Base-by-base conservation (phyloP, 1,140 invertebrate species). In the Pseudomyrmex dendroicus region DNA sequence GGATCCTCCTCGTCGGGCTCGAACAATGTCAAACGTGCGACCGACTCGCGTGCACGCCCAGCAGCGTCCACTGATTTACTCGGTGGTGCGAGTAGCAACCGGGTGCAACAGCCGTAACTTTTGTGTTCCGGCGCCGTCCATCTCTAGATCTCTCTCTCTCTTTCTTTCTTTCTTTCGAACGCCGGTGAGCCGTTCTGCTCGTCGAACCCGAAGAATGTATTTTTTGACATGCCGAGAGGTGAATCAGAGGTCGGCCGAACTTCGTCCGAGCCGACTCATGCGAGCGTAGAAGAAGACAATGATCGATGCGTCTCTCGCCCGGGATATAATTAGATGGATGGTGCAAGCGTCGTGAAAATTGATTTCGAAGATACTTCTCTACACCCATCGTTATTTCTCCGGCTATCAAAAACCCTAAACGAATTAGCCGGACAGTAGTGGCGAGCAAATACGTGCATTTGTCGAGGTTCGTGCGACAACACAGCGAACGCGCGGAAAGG, bases 21-120 rank as follows among this genome's bases (percentile, higher is more conserved):
- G 17, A 86, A 91, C 89, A 87, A 92, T 91, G 91, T 92, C 88
- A 88, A 86, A 89, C 87, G 86, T 89, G 84, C 82, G 76, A 86
- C 63, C 84, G 85, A 82, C 74, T 86, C 83, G 86, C 85, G 84
- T 87, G 83, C 76, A 89, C 85, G 76, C 85, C 84, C 84, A 74
- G 68, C 25, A 15, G 2, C 15, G 7, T 52, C 57, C 57, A 48
- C 82, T 72, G 52, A 25, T 22, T 35, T 50, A 2, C 70, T 72
- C 59, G 25, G 13, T 35, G 70, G 57, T 50, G 72, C 57, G 82
- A 57, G 61, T 86, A 35, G 68, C 88, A 89, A 86, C 87, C 62
- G 78, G 59, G 59, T 88, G 86, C 90, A 90, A 87, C 88, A 89
- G 91, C 90, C 91, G 90, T 91, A 91, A 92, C 91, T 91, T 90